These are phyloP conservation scores for Oscheius onirici DNA, from an alignment of 2,888 invertebrate species.

Conservation along the genomic window DNA sequence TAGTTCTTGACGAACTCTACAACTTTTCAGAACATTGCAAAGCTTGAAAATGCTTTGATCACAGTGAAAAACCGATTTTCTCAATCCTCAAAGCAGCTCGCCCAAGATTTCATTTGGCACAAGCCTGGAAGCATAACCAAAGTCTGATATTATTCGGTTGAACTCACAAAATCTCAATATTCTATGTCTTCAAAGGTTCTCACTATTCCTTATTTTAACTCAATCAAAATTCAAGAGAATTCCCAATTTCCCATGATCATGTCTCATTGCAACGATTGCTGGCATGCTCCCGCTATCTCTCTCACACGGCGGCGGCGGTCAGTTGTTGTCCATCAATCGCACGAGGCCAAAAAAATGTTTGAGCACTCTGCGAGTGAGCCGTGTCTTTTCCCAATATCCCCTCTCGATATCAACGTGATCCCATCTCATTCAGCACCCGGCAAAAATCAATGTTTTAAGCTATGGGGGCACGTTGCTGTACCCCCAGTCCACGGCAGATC, in stretches of 20 bases:
- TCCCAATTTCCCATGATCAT: neutral
- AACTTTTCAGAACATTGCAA: no score
- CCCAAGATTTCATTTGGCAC: no score
- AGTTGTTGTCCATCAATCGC: conserved; percentile 28
- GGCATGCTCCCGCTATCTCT: neutral
- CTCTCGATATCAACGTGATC: neutral
- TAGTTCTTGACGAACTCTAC: no score
- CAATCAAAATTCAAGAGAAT: neutral
- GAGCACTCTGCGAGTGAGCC: neutral
- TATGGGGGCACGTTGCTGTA: conserved; percentile 26
- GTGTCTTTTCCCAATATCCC: neutral
- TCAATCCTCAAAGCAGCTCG: no score
- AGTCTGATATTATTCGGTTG: no score
- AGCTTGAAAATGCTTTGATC: no score
- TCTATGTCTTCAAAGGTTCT: neutral
- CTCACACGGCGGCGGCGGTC: conserved; percentile 7
- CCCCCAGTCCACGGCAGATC: conserved; percentile 8
- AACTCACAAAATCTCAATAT: neutral
- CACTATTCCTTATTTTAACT: neutral
- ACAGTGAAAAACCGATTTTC: no score
- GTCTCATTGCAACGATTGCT: neutral
- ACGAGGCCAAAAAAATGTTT: conserved; percentile 27
- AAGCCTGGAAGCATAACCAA: no score
- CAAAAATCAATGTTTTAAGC: conserved; percentile 10
- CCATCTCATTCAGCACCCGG: neutral